These are phyloP conservation scores for Semicossyphus pulcher DNA, from an alignment of 2,113 vertebrate genomes.

Conservation along the genomic window DNA sequence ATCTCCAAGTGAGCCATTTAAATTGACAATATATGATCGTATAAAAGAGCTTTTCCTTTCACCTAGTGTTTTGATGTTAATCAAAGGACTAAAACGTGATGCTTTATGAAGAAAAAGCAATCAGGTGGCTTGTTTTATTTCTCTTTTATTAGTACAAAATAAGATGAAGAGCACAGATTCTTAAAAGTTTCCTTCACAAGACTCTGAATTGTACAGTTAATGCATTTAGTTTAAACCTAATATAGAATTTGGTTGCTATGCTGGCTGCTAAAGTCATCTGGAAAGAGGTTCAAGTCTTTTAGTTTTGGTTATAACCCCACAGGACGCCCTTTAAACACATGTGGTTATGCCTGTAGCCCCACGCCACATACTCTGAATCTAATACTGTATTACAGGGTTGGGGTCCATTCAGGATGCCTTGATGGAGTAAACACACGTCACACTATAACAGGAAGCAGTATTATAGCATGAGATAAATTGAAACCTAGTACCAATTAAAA, in stretches of 20 bases:
- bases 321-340: slow-evolving; percentile 33
- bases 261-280: slow-evolving; percentile 45
- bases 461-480: slow-evolving; percentile 56
- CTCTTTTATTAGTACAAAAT: slow-evolving; percentile 34
- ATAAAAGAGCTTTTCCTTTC: slow-evolving; percentile 49
- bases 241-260: slow-evolving; percentile 38
- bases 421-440: slow-evolving; percentile 45
- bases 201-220: slow-evolving; percentile 56
- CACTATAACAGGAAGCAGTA: slow-evolving; percentile 41
- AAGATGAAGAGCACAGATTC: slow-evolving; percentile 64
- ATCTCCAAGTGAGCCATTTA: slow-evolving; percentile 31
- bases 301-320: slow-evolving; percentile 42
- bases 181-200: slow-evolving; percentile 12
- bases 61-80: slow-evolving; percentile 29
- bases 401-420: slow-evolving; percentile 68
- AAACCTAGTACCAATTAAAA: slow-evolving; percentile 32
- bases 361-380: slow-evolving; percentile 59
- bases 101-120: slow-evolving; percentile 70
- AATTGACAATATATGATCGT: slow-evolving; percentile 18
- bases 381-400: slow-evolving; percentile 76
- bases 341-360: slow-evolving; percentile 43
- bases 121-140: slow-evolving; percentile 51
- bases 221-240: slow-evolving; percentile 33
- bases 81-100: slow-evolving; percentile 50
- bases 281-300: slow-evolving; percentile 20